Base-by-base conservation (phyloP, 2,113 vertebrate species). In the Azemiops feae region DNA sequence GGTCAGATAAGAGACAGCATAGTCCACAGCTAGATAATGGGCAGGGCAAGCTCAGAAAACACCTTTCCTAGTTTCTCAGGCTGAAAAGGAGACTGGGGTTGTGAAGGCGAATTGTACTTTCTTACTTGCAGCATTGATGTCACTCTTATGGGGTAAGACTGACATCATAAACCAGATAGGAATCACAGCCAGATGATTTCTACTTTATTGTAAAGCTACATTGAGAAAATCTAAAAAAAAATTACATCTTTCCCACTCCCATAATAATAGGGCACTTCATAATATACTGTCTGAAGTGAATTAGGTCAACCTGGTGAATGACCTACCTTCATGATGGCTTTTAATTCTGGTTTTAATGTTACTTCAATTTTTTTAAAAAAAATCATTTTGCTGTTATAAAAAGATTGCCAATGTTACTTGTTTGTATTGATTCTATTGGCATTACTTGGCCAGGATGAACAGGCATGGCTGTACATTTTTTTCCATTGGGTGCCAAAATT, bases 251-350 rank as follows among this genome's bases (percentile, higher is more conserved):
- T 45, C 12, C 25, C 7, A 18, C 14, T 4, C 52, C 45, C 27
- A 11, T 25, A 10, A 30, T 34, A 12, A 43, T 45, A n/a, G 1
- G 25, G 34, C 27, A 45, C 0, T 0, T 47, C 25, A 53, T 39
- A 23, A 57, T 12, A 10, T 8, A 4, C 27, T 18, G 23, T 57
- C n/a, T 12, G 45, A 90, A 10, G 89, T 22, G 14, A 50, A 58
- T 25, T 27, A 52, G n/a, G 45, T 47, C 9, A 91, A 11, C 27
- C 54, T 57, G 74, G 34, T n/a, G 81, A 55, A 27, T 23, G 30
- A 23, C 3, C 87, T 30, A 91, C 22, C 45, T 45, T 86, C 4
- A 9, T 18, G 47, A 34, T 87, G 54, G 34, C 34, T 81, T 81
- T 39, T 39, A 81, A 34, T 74, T n/a, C 64, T 74, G 64, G 64